phyloP scores from a whole-genome alignment of 2,797 vertebrate genomes.

The Leptatherina wallacei region DNA sequence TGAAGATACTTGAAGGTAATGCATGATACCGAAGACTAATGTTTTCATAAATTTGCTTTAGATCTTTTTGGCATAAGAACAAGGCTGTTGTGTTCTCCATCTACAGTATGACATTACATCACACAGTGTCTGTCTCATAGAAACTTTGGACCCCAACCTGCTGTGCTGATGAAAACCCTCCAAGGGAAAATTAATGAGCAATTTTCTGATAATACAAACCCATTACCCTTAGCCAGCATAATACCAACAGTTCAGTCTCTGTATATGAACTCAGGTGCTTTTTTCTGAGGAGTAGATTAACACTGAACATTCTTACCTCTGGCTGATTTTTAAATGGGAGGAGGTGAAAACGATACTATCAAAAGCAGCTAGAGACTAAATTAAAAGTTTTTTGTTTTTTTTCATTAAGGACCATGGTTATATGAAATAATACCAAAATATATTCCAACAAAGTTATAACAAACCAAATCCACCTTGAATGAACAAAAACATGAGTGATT shows the following conservation, averaged over 20 bases:
- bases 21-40: conserved; percentile 35
- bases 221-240: conserved; percentile 50
- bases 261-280: conserved; percentile 32
- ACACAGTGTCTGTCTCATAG: conserved; percentile 17
- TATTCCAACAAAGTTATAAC: neutral
- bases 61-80: conserved; percentile 39
- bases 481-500: neutral
- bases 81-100: conserved; percentile 21
- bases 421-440: neutral
- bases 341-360: conserved; percentile 1
- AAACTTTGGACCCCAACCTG: conserved; percentile 39
- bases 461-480: neutral
- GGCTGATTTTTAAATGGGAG: conserved; percentile 14
- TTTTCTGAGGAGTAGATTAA: conserved; percentile 30
- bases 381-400: neutral
- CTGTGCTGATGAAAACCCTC: conserved; percentile 60
- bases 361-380: conserved; percentile 1
- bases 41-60: conserved; percentile 46
- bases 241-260: conserved; percentile 41
- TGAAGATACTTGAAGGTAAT: conserved; percentile 46
- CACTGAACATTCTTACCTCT: conserved; percentile 1
- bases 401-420: neutral
- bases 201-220: conserved; percentile 67
- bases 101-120: conserved; percentile 35
- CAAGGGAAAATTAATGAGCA: conserved; percentile 60